These are phyloP conservation scores for Proteles cristata DNA, from an alignment of 2,113 vertebrate genomes.

Conservation along the genomic window DNA sequence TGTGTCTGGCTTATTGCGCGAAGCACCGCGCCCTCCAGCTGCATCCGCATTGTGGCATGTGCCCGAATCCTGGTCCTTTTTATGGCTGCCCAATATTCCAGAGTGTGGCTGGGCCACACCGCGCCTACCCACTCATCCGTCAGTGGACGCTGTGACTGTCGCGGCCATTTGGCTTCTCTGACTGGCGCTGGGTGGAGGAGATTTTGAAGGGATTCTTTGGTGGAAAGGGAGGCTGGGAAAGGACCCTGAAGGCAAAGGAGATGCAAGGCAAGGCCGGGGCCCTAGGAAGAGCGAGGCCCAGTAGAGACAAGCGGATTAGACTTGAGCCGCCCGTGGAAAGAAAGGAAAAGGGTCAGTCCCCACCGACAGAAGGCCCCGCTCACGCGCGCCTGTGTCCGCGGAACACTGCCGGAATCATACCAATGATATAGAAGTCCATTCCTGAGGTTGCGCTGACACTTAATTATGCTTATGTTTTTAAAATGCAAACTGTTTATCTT, in stretches of 20 bases:
- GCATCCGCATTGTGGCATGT: neutral
- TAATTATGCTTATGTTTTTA: neutral
- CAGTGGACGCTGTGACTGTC: neutral
- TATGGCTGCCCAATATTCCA: neutral
- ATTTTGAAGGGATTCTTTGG: neutral
- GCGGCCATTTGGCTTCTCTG: neutral
- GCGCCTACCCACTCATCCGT: neutral
- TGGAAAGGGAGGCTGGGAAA: neutral
- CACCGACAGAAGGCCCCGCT: neutral
- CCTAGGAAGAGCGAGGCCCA: neutral
- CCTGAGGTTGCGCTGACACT: neutral
- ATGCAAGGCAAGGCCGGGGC: neutral
- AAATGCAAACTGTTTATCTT: slow-evolving; percentile 36
- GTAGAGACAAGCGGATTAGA: too few relatives aligned
- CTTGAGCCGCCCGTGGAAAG: accelerated
- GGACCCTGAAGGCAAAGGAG: neutral
- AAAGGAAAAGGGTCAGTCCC: neutral
- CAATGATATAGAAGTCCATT: neutral
- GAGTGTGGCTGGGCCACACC: neutral
- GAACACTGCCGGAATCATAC: neutral
- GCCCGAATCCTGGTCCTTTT: neutral
- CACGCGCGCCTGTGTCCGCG: accelerated
- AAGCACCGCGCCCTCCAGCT: neutral
- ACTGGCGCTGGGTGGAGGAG: neutral
- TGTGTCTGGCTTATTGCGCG: neutral